Base-by-base conservation (phyloP, 1,140 invertebrate genomes). In the Macrotrachela quadricornifera region DNA sequence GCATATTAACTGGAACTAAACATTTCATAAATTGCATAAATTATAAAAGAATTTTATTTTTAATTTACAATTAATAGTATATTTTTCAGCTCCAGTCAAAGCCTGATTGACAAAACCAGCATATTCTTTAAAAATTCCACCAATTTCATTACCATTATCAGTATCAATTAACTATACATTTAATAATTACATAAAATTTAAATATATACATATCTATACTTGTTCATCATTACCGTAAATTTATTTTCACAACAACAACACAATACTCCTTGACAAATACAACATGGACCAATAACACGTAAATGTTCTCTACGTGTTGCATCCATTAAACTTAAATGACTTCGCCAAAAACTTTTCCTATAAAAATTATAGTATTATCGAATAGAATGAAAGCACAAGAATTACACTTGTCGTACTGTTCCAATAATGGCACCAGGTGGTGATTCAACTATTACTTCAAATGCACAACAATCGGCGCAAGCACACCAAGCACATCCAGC, bases 381-480 rank as follows among this genome's bases (percentile, higher is more conserved):
- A 40, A 14, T 16, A n/a, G 6, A 10, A 8, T 40, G 11, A 51
- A 18, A 36, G 13, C 36, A 40, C n/a, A 18, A 21, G 30, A 13
- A 10, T 13, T 51, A 55, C 51, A 16, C 45, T 49, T 57, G 56
- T 40, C 17, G 42, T 12, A 57, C 51, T 9, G 14, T 39, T 13
- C 56, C 56, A 16, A 57, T 52, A 9, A 55, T 36, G 13, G 50
- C 18, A 17, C 56, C 56, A 1, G 46, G 46, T 30, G 21, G 21
- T 30, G 21, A 30, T 30, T 30, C 3, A 30, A 30, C 8, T 4
- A 30, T 2, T 30, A 8, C 21, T 30, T 30, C 21, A 30, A 4
- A 30, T 30, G 21, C 8, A 30, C 21, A 30, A 8, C 21, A 2
- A 30, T 30, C 21, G 8, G 21, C 2, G 2, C 21, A 2, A 4